Conservation (phyloP, 37 sponge, comb jelly and placozoan genomes). For the Geodia barretti region DNA sequence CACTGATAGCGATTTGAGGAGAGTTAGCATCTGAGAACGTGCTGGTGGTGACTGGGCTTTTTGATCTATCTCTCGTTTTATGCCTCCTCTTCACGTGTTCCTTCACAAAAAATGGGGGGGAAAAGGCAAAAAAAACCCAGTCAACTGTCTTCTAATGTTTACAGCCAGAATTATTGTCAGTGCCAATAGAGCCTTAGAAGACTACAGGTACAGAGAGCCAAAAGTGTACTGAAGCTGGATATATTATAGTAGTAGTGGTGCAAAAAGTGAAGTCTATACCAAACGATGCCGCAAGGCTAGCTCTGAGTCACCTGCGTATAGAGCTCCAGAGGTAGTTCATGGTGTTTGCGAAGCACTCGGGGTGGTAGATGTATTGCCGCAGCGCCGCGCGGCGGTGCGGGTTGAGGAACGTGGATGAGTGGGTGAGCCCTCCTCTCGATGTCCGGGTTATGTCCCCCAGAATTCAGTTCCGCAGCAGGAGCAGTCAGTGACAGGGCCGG, state of each 20-base stretch:
- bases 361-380: constrained; percentile 62
- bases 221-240: too few species aligned
- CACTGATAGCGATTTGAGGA: constrained; percentile 50
- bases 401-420: constrained; percentile 40
- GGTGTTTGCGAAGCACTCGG: constrained; percentile 29
- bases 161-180: too few species aligned
- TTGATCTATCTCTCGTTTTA: constrained; percentile 37
- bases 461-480: constrained; percentile 56
- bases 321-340: constrained; percentile 54
- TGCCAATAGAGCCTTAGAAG: too few species aligned
- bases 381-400: constrained; percentile 45
- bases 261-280: too few species aligned
- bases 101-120: constrained; percentile 58
- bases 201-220: too few species aligned
- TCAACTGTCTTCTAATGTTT: too few species aligned
- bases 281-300: neutral
- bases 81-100: constrained; percentile 67
- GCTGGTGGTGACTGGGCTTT: constrained; percentile 23
- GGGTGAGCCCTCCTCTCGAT: constrained; percentile 60
- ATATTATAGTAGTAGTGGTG: too few species aligned
- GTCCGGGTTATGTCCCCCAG: constrained; percentile 34
- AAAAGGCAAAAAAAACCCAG: neutral
- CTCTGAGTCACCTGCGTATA: constrained; percentile 42
- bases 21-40: constrained; percentile 37
- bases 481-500: constrained; percentile 41